A percentile compares a stretch with the other conserved stretches of the same genome.
These are phyloP conservation scores for Elanus axillaris DNA, from an alignment of 2,113 vertebrate genomes.

Conservation along the genomic window DNA sequence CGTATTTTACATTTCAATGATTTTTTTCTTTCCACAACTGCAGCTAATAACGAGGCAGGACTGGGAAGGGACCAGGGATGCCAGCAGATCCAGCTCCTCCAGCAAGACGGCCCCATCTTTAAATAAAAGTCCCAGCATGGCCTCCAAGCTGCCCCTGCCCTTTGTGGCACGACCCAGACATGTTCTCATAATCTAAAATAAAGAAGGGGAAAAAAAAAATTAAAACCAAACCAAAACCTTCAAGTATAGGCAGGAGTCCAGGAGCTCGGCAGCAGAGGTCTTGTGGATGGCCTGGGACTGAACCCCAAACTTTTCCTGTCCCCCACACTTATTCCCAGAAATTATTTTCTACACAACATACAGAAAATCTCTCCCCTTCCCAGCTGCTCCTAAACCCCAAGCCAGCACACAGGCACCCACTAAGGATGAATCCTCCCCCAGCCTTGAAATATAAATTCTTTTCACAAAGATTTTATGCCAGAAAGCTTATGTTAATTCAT, in stretches of 20 bases:
- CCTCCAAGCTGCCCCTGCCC: not conserved
- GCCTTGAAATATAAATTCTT: not conserved
- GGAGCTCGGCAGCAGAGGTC: not conserved
- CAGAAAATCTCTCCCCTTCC: not conserved
- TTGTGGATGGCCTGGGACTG: rapidly evolving
- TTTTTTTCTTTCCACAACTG: not conserved
- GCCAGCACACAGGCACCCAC: not conserved
- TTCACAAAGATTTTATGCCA: not conserved
- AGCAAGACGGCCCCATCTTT: rapidly evolving
- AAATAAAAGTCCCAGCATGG: not conserved
- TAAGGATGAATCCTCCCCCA: not conserved
- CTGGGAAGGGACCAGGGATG: not conserved
- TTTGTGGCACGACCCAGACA: not conserved
- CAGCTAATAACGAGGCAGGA: not conserved
- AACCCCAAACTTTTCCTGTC: not conserved
- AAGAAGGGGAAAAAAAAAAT: not conserved
- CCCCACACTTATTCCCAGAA: not conserved
- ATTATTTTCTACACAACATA: not conserved
- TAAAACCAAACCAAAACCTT: not conserved
- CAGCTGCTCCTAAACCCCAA: not conserved
- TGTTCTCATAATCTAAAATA: not conserved
- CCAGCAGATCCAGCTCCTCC: rapidly evolving
- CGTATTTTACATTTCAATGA: not conserved
- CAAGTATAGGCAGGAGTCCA: not conserved
- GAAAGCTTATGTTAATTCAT: not conserved